phyloP scores from a whole-genome alignment of 2,113 vertebrate genomes.

The Elachura formosa region DNA sequence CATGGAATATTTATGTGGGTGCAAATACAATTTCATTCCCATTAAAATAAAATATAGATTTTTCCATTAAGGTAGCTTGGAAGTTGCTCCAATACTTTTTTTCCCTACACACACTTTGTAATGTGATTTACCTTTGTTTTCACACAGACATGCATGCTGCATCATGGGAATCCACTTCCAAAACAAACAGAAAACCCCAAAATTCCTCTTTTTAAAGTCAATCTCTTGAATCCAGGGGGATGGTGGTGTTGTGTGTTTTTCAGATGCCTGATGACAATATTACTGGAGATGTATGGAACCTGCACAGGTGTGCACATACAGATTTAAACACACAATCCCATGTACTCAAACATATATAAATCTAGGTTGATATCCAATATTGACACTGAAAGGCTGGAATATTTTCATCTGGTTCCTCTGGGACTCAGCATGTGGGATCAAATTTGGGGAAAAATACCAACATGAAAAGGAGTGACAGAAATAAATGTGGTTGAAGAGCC shows the following conservation, averaged over 20 bases:
- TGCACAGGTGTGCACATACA: not conserved
- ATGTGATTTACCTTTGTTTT: no score
- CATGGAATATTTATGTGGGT: not conserved
- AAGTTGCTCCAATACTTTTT: not conserved
- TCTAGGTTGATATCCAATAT: not conserved
- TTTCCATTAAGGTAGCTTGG: not conserved
- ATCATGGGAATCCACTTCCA: not conserved
- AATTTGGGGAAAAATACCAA: not conserved
- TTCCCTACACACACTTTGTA: no score
- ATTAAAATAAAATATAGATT: not conserved
- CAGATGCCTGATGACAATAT: not conserved
- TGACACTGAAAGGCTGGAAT: not conserved
- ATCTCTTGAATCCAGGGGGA: not conserved
- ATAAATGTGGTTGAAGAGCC: not conserved
- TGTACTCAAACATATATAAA: not conserved
- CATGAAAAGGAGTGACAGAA: not conserved
- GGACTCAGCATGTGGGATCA: not conserved
- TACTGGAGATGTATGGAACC: not conserved
- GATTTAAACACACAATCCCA: not conserved
- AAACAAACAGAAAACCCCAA: not conserved
- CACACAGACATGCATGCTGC: no score
- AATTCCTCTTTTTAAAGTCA: not conserved
- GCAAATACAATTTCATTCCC: not conserved
- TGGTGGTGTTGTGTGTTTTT: not conserved
- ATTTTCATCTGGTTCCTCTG: not conserved